Evolutionary conservation across 2,797 vertebrate species (phyloP).

Genomic region (Crocodylus rhombifer): DNA sequence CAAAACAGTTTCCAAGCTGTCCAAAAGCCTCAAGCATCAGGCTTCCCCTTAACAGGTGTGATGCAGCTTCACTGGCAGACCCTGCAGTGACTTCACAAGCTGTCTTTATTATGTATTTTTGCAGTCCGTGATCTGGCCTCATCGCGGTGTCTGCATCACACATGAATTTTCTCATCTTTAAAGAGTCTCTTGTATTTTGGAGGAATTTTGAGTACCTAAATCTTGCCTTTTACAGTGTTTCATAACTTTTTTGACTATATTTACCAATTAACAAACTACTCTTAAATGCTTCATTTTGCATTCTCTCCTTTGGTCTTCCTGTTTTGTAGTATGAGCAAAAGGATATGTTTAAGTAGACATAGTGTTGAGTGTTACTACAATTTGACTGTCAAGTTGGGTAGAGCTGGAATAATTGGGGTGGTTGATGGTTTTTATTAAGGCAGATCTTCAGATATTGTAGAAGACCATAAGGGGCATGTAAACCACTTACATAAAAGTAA

Average conservation of each 20-base stretch:
- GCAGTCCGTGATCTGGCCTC: neutral
- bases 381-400: neutral
- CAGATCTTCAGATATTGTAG: constrained; percentile 11
- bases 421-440: neutral
- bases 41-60: neutral
- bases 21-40: neutral
- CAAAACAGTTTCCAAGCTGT: neutral
- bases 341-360: neutral
- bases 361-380: neutral
- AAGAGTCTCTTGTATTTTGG: constrained; percentile 4
- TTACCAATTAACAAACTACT: constrained; percentile 30
- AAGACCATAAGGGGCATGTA: constrained; percentile 14
- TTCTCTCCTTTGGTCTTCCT: neutral
- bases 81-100: neutral
- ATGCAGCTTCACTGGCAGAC: neutral
- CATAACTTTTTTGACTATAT: neutral
- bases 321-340: neutral
- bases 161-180: constrained; percentile 3
- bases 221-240: neutral
- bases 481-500: neutral
- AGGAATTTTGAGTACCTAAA: neutral
- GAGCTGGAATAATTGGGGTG: neutral
- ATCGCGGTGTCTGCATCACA: neutral
- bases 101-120: neutral
- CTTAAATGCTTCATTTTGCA: constrained; percentile 16